Conservation (phyloP, 2,797 vertebrate species). For the Jordanella pulchra region DNA sequence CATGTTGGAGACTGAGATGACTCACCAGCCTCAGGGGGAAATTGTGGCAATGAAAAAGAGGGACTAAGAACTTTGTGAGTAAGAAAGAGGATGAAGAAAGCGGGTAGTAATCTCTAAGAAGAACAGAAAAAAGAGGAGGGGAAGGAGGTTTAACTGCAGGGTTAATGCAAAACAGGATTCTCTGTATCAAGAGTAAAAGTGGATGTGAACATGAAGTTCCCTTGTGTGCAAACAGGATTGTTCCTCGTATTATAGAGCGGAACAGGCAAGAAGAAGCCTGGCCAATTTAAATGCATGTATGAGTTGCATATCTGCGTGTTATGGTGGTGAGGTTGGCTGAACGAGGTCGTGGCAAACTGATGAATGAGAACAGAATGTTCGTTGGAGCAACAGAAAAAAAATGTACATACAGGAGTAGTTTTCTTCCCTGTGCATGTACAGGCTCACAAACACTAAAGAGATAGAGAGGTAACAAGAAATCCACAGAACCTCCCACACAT, state of each 20-base stretch:
- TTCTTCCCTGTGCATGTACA: neutral
- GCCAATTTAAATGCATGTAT: constrained; percentile 14
- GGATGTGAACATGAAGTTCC: constrained; percentile 25
- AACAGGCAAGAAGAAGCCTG: constrained; percentile 24
- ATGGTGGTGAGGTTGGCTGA: constrained; percentile 42
- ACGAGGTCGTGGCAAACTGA: constrained; percentile 63
- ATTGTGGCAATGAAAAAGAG: constrained; percentile 51
- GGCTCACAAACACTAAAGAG: constrained; percentile 9
- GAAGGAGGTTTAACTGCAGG: constrained; percentile 48
- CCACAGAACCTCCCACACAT: constrained; percentile 16
- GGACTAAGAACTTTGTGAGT: constrained; percentile 27
- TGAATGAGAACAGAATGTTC: constrained; percentile 73
- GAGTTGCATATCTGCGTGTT: constrained; percentile 6
- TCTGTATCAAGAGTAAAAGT: constrained; percentile 24
- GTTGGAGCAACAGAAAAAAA: constrained; percentile 28
- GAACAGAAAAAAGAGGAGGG: constrained; percentile 14
- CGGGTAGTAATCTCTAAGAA: constrained; percentile 4
- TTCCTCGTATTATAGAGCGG: constrained; percentile 32
- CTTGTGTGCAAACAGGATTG: constrained; percentile 52
- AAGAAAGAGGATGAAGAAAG: constrained; percentile 10
- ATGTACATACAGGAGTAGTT: constrained; percentile 20
- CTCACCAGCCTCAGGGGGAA: constrained; percentile 64
- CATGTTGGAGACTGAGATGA: constrained; percentile 65
- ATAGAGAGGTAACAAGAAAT: constrained; percentile 25
- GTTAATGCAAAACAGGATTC: constrained; percentile 69